Evolutionary conservation across 1,140 invertebrate genomes (phyloP), one percentile per base, ranked within the genome.

Genomic region (Drosophila kanapiae): DNA sequence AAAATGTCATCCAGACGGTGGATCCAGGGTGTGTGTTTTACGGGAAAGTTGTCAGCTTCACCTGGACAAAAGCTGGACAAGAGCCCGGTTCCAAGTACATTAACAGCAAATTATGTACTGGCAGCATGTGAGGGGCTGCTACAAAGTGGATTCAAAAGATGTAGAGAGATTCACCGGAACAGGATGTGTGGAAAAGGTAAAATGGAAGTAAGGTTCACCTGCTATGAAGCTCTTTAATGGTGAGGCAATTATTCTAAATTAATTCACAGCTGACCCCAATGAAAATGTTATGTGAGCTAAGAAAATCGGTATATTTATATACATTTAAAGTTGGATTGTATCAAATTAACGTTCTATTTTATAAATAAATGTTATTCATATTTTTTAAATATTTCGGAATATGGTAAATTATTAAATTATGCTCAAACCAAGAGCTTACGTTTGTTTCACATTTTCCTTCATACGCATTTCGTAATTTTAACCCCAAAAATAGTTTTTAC

Each of bases 71-170:
- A 72, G 56, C 53, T 84, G 77, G 70, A 72, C 79, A 54, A 49
- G 40, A 80, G 48, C 38, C 38, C 31, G 51, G 45, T 42, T 69
- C 48, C 53, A 54, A 78, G 78, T 76, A 90, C 82, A 90, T 91
- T 91, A 91, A 76, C 75, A 90, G 63, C 75, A 85, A 90, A 90
- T 90, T 85, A 90, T 90, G 81, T 75, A 81, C 78, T 90, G 60
- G 67, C 81, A 75, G 54, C 78, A 75, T 56, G 40, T 29, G 18
- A 23, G 62, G 56, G 54, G 47, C 29, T 38, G 7, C 2, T 4
- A n/a, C 23, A n/a, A 38, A 61, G 6, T 31, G 64, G 49, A 51
- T 37, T 62, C 29, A 51, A 56, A 56, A 38, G 53, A 56, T 56
- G 35, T 40, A 5, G 53, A 56, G 35, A 38, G 53, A 56, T 38